Percentiles rank a stretch among this genome's conserved stretches.
Evolutionary conservation across 2,888 invertebrate genomes (phyloP).

Genomic region (Platycheirus albimanus): DNA sequence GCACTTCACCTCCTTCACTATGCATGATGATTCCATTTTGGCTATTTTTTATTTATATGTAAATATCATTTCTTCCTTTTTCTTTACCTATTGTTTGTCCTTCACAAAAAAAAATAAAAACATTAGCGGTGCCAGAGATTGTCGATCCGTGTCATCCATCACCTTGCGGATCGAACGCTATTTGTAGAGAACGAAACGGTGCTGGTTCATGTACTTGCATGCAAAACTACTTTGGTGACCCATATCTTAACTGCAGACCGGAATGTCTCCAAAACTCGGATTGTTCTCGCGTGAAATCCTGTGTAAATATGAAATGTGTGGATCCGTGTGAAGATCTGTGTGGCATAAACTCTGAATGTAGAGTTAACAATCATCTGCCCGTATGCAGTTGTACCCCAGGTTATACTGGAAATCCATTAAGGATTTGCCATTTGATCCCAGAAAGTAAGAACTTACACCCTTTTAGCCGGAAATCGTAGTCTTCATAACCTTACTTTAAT

Average conservation of each 20-base stretch:
- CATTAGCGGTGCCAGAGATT: conserved; percentile 84
- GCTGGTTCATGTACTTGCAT: conserved; percentile 92
- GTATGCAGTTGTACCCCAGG: conserved; percentile 89
- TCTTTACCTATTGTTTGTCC: conserved; percentile 65
- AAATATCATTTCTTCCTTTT: conserved; percentile 70
- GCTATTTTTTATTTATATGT: conserved; percentile 52
- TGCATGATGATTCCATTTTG: conserved; percentile 62
- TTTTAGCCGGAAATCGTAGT: background rate
- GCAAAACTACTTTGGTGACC: conserved; percentile 92
- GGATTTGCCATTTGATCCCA: conserved; percentile 87
- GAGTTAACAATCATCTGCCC: conserved; percentile 92
- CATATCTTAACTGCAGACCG: conserved; percentile 92
- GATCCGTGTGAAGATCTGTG: conserved; percentile 93
- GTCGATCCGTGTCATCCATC: conserved; percentile 90
- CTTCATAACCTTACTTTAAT: background rate
- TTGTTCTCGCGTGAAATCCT: conserved; percentile 89
- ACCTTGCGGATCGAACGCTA: conserved; percentile 93
- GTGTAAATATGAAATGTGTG: conserved; percentile 91
- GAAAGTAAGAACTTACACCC: conserved; percentile 78
- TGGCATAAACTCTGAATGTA: conserved; percentile 92
- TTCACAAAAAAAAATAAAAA: conserved; percentile 59
- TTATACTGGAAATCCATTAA: conserved; percentile 90
- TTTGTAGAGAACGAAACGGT: conserved; percentile 91
- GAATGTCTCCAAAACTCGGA: conserved; percentile 95
- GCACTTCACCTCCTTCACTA: conserved; percentile 64